Conservation (phyloP, 2,797 vertebrate genomes). For the Sebastes aleutianus region DNA sequence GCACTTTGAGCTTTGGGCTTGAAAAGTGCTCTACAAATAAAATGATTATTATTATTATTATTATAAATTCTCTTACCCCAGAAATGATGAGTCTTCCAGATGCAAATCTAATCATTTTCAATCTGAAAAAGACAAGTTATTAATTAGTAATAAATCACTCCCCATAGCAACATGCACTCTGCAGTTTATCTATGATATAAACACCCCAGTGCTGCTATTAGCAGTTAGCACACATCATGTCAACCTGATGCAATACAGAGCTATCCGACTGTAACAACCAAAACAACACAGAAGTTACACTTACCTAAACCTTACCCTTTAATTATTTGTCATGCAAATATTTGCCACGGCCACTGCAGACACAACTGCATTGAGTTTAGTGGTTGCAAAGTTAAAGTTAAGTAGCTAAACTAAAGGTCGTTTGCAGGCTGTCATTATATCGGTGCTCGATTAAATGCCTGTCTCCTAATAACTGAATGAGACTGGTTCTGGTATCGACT, state of each 20-base stretch:
- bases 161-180: neutral
- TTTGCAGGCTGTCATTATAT: slow-evolving; percentile 30
- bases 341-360: neutral
- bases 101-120: slow-evolving; percentile 66
- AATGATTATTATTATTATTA: no score
- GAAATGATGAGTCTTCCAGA: slow-evolving; percentile 33
- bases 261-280: slow-evolving; percentile 13
- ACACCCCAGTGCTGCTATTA: neutral
- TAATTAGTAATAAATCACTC: neutral
- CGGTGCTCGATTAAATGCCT: slow-evolving; percentile 62
- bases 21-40: no score
- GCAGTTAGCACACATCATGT: slow-evolving; percentile 21
- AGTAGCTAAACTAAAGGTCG: slow-evolving; percentile 49
- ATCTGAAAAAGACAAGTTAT: slow-evolving; percentile 32
- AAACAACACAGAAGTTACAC: neutral
- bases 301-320: slow-evolving; percentile 3
- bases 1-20: no score
- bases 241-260: slow-evolving; percentile 46
- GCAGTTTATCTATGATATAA: neutral
- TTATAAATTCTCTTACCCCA: slow-evolving; percentile 50
- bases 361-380: neutral
- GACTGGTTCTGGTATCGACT: slow-evolving; percentile 59
- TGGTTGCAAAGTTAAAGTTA: neutral
- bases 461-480: neutral
- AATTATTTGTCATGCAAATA: neutral